Evolutionary conservation across 2,888 invertebrate genomes (phyloP), one percentile per base, ranked within the genome.

Genomic region (Rosalia funebris): DNA sequence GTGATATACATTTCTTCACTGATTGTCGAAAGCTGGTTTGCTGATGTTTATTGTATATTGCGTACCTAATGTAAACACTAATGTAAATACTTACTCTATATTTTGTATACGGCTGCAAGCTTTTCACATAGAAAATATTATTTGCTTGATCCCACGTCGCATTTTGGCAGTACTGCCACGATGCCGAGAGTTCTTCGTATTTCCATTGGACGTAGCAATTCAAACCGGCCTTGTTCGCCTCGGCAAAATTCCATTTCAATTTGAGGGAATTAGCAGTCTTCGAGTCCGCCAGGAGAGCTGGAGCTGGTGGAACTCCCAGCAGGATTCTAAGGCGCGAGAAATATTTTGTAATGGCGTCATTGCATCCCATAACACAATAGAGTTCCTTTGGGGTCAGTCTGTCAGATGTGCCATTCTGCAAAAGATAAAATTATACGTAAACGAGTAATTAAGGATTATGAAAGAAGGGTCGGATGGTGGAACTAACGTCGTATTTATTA

Each of bases 81-180:
- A n/a, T n/a, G n/a, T n/a, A 32, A 25, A 19, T 36, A 59, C 68
- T 83, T 83, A 96, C 96, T 84, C 91, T 88, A 78, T 96, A 96
- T 77, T 92, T 93, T 0, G 95, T 92, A 77, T 93, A 96, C 0
- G 96, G 95, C 68, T 91, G 88, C 46, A 96, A 83, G 69, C 91
- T 88, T 66, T 91, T 89, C 5, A 96, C 89, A 17, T 87, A 85
- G 70, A 91, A 91, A 11, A 71, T 56, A 36, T 88, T 87, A 60
- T 83, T 83, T 50, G 81, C 73, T 20, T 80, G 72, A 1, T 87
- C 86, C 85, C 90, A 89, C 46, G 88, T 88, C 71, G 88, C 88
- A 76, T 91, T 90, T 44, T 89, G 84, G 77, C 91, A 93, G 78
- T 91, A 93, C 77, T 92, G 91, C 96, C 96, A 96, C 15, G 88